These are phyloP conservation scores for Hyphantria cunea DNA, from an alignment of 1,140 invertebrate species.

Conservation along the genomic window DNA sequence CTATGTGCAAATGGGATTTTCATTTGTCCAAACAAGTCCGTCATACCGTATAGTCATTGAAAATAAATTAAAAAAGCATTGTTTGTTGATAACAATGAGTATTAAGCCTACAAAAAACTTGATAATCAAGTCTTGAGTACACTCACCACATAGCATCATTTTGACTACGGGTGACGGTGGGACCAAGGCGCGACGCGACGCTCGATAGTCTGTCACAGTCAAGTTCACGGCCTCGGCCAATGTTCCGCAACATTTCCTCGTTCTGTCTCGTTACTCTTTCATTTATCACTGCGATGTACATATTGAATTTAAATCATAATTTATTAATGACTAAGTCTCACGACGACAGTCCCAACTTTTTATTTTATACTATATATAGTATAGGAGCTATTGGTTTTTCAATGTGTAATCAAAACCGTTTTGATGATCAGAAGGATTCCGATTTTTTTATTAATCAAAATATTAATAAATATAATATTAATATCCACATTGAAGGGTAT, in stretches of 20 bases:
- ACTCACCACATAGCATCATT: conserved; percentile 40
- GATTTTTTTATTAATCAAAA: no score
- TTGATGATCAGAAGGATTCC: no score
- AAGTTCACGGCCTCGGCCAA: conserved; percentile 61
- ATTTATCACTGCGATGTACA: conserved; percentile 26
- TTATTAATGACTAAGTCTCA: conserved; percentile 19
- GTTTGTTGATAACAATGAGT: not conserved
- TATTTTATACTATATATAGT: no score
- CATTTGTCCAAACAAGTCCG: not conserved
- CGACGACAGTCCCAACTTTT: conserved; percentile 15
- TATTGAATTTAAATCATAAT: conserved; percentile 28
- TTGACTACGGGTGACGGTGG: conserved; percentile 10
- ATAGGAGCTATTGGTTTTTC: conserved; percentile 18
- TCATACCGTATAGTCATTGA: no score
- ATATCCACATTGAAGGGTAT: no score
- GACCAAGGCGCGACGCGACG: conserved; percentile 37
- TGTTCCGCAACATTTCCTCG: conserved; percentile 42
- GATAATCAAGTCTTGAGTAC: no score
- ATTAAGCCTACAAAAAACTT: not conserved
- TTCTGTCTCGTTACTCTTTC: conserved; percentile 38
- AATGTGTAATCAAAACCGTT: no score
- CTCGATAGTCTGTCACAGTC: conserved; percentile 61
- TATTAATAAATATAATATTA: no score
- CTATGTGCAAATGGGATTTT: no score
- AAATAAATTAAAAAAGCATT: not conserved